phyloP scores from a whole-genome alignment of 2,888 invertebrate genomes.

The Pyrrhosoma nymphula region DNA sequence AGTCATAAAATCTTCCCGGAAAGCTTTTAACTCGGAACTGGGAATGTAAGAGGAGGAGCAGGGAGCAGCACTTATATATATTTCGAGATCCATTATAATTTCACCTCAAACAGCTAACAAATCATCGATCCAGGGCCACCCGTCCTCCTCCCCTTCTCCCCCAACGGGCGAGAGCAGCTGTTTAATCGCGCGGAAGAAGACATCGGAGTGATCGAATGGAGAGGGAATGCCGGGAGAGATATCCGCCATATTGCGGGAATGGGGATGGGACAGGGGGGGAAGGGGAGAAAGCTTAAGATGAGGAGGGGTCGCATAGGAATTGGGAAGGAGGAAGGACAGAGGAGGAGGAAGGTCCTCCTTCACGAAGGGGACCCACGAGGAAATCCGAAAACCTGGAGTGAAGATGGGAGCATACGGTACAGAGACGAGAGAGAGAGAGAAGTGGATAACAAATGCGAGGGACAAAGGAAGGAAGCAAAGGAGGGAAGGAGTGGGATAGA shows the following conservation, averaged over 20 bases:
- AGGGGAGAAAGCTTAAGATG: neutral
- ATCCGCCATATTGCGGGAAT: constrained; percentile 17
- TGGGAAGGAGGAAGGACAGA: neutral
- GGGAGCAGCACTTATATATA: constrained; percentile 2
- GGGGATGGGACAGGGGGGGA: neutral
- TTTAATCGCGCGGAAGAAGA: constrained; percentile 63
- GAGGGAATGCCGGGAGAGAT: neutral
- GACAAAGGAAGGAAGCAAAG: neutral
- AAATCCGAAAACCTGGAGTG: neutral
- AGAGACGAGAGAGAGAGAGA: neutral
- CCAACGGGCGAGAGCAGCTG: constrained; percentile 19
- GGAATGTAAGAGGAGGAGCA: neutral
- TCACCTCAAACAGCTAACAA: neutral
- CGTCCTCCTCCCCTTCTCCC: neutral
- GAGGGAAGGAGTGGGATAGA: neutral
- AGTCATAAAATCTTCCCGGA: neutral
- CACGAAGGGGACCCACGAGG: no score
- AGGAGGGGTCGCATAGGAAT: no score
- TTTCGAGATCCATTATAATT: neutral
- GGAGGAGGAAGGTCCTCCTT: neutral
- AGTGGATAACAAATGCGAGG: neutral
- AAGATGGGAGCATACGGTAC: neutral
- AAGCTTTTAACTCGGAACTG: neutral
- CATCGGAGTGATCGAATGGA: constrained; percentile 44
- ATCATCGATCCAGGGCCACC: neutral